Evolutionary conservation across 2,797 vertebrate species (phyloP), one percentile per base, ranked within the genome.

Genomic region (Sebastes matsubarae): DNA sequence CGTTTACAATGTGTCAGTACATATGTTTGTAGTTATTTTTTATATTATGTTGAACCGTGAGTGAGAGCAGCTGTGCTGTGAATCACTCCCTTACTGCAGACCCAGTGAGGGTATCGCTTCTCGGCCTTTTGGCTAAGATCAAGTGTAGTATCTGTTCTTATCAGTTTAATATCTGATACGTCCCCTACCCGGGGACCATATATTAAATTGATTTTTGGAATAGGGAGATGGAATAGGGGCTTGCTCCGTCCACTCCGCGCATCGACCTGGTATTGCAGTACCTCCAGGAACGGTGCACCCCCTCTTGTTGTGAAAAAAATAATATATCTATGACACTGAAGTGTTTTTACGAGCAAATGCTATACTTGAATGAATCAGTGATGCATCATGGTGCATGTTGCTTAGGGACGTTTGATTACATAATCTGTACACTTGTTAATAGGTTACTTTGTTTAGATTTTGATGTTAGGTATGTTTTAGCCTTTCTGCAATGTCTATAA

Each of bases 201-300:
- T 81, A 75, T 75, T 75, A 75, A 82, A 72, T 82, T 77, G 74
- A 82, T 82, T 77, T 82, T 82, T 77, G 80, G 63, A 77, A n/a
- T 14, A 42, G 74, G 74, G 74, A 82, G 74, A 60, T 73, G 77
- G 77, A 72, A 65, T 59, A 72, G 79, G 79, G 55, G 79, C 79
- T 76, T 81, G 68, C 73, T 76, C 72, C 79, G 68, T 71, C 79
- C 79, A 66, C 79, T 81, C 79, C 68, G 3, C 61, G 61, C 61
- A 64, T 81, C 81, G 76, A 85, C 83, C 79, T 84, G 85, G 86
- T 89, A 78, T 89, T 88, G 87, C 81, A 88, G 85, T 85, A 83
- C 0, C 0, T 89, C 82, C 78, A 80, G 79, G 81, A 86, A 58
- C 29, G 84, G 87, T 88, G 84, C 84, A 86, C 81, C 24, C 18